phyloP scores from a whole-genome alignment of 2,888 invertebrate genomes.

The Acleris holmiana region DNA sequence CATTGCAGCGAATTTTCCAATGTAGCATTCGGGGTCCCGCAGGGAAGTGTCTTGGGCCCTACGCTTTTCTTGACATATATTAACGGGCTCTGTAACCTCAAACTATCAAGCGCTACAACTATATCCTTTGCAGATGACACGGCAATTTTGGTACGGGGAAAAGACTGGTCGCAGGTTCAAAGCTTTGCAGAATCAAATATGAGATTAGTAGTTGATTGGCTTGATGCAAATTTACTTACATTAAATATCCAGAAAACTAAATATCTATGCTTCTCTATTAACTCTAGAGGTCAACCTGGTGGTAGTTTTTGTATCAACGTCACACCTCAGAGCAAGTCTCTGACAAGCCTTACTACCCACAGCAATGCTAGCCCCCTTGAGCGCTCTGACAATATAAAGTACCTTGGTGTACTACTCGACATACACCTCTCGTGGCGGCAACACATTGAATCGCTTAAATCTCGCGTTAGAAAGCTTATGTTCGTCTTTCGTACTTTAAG shows the following conservation, averaged over 20 bases:
- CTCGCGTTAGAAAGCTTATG: no score
- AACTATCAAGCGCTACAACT: not conserved
- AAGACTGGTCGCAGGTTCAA: not conserved
- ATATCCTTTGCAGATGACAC: conserved; percentile 4
- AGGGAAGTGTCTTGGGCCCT: not conserved
- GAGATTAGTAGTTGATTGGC: no score
- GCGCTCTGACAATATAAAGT: no score
- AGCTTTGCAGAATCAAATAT: not conserved
- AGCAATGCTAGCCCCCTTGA: no score
- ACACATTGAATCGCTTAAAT: no score
- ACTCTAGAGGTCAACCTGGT: not conserved
- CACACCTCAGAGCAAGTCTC: not conserved
- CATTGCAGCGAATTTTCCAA: not conserved
- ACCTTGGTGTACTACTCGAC: no score
- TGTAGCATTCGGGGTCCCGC: not conserved
- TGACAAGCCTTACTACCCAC: no score
- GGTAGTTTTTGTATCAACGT: not conserved
- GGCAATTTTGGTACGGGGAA: not conserved
- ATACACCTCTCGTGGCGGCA: no score
- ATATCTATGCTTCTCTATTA: no score
- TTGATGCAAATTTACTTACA: not conserved
- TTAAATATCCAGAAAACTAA: not conserved
- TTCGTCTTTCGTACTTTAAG: no score
- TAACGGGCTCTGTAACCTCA: no score
- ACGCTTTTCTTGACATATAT: conserved; percentile 1